Conservation (phyloP, 2,797 vertebrate genomes). For the Sylvia borin region DNA sequence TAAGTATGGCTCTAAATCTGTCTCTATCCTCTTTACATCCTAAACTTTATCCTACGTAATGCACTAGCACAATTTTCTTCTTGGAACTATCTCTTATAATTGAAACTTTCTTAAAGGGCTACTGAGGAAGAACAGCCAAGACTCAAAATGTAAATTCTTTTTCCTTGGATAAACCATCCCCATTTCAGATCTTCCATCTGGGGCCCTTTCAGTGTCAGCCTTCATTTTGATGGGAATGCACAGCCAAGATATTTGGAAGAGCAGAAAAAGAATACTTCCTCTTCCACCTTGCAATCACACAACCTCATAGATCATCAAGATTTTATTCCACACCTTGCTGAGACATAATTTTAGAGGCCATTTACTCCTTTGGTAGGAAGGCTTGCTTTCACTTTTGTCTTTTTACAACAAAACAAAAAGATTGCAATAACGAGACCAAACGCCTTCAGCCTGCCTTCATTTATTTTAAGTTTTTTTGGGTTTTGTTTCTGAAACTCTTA, state of each 20-base stretch:
- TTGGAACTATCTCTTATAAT: constrained; percentile 14
- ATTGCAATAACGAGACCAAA: neutral
- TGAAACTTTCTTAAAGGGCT: constrained; percentile 28
- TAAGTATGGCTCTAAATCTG: constrained; percentile 26
- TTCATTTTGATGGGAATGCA: neutral
- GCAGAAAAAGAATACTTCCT: neutral
- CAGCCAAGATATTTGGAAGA: neutral
- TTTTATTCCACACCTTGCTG: neutral
- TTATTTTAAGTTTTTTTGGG: neutral
- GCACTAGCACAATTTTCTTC: constrained; percentile 15
- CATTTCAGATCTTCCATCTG: neutral
- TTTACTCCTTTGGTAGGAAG: neutral
- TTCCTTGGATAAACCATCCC: neutral
- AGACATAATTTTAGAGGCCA: neutral
- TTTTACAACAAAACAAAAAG: neutral
- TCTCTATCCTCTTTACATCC: constrained; percentile 36
- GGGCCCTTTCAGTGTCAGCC: neutral
- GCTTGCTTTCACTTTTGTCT: neutral
- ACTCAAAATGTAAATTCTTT: neutral
- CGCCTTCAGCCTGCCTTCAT: neutral
- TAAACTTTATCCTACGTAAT: constrained; percentile 48
- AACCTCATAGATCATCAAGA: neutral
- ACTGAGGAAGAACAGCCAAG: constrained; percentile 3
- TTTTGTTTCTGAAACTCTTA: neutral
- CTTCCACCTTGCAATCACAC: neutral